Percentiles rank a stretch among this genome's conserved stretches.
Evolutionary conservation across 1,140 invertebrate species (phyloP).

Genomic region (Apocrypta bakeri): DNA sequence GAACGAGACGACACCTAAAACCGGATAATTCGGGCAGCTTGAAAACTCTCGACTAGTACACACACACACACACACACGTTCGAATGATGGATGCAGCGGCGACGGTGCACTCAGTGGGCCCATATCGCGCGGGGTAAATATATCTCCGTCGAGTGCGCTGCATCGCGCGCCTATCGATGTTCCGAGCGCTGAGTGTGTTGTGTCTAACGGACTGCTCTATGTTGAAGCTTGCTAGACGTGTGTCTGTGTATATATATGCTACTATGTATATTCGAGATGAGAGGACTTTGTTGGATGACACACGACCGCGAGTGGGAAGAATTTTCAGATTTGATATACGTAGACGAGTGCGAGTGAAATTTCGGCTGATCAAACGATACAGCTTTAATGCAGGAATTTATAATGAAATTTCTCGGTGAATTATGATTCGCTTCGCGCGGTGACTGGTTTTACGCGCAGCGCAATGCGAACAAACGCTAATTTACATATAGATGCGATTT

Average conservation of each 20-base stretch:
- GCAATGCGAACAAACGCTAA: too few relatives aligned
- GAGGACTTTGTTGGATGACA: too few relatives aligned
- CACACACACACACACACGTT: too few relatives aligned
- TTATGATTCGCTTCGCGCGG: too few relatives aligned
- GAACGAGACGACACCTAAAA: conserved; percentile 8
- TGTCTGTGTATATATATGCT: neutral
- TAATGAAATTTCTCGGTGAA: too few relatives aligned
- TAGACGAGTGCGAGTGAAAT: too few relatives aligned
- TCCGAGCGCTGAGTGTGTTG: conserved; percentile 43
- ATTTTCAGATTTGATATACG: too few relatives aligned
- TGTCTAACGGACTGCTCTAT: conserved; percentile 33
- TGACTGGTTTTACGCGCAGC: too few relatives aligned
- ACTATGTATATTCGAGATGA: neutral
- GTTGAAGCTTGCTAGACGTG: neutral
- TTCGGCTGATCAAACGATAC: too few relatives aligned
- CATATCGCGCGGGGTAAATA: conserved; percentile 35
- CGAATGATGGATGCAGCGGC: conserved; percentile 13
- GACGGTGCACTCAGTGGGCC: conserved; percentile 6
- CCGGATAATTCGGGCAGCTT: conserved; percentile 4
- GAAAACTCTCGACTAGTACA: neutral
- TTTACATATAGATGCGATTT: too few relatives aligned
- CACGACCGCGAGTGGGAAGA: too few relatives aligned
- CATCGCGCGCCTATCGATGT: conserved; percentile 23
- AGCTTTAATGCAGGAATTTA: too few relatives aligned
- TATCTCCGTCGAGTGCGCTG: neutral